Percentiles rank a stretch among this genome's conserved stretches.
These are phyloP conservation scores for Cheilosia grossa DNA, from an alignment of 2,888 invertebrate genomes.

Conservation along the genomic window DNA sequence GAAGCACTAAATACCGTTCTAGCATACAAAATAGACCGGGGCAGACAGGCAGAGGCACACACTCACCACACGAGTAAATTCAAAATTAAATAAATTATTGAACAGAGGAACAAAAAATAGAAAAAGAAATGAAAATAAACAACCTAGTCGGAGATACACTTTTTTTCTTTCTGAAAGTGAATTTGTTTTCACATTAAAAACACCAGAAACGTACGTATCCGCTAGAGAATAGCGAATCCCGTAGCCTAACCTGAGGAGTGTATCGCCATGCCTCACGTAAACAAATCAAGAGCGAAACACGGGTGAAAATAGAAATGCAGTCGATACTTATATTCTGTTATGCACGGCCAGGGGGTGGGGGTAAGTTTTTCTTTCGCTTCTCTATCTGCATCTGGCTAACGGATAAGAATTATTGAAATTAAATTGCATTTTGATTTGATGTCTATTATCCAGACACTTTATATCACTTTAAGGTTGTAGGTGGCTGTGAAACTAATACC, in stretches of 20 bases:
- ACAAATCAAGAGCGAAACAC: constrained; percentile 36
- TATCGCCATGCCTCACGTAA: constrained; percentile 45
- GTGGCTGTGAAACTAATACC: not conserved
- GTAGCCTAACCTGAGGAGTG: constrained; percentile 6
- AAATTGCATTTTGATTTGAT: constrained; percentile 62
- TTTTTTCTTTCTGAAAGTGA: constrained; percentile 36
- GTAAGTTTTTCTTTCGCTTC: not conserved
- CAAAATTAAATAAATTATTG: constrained; percentile 49
- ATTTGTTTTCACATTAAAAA: constrained; percentile 50
- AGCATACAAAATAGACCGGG: constrained; percentile 69
- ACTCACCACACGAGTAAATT: constrained; percentile 40
- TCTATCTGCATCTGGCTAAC: constrained; percentile 8
- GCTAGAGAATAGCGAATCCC: constrained; percentile 38
- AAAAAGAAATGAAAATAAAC: constrained; percentile 32
- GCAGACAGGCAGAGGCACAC: constrained; percentile 37
- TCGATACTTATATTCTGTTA: constrained; percentile 2
- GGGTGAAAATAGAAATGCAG: constrained; percentile 45
- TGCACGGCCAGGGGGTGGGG: not conserved
- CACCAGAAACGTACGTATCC: constrained; percentile 63
- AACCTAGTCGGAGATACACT: constrained; percentile 5
- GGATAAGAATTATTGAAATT: constrained; percentile 50
- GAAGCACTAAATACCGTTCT: constrained; percentile 58
- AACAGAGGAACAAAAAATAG: constrained; percentile 3
- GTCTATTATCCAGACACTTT: constrained; percentile 64
- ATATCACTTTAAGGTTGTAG: constrained; percentile 1